Conservation (phyloP, 1,140 invertebrate species). For the Trissolcus basalis region DNA sequence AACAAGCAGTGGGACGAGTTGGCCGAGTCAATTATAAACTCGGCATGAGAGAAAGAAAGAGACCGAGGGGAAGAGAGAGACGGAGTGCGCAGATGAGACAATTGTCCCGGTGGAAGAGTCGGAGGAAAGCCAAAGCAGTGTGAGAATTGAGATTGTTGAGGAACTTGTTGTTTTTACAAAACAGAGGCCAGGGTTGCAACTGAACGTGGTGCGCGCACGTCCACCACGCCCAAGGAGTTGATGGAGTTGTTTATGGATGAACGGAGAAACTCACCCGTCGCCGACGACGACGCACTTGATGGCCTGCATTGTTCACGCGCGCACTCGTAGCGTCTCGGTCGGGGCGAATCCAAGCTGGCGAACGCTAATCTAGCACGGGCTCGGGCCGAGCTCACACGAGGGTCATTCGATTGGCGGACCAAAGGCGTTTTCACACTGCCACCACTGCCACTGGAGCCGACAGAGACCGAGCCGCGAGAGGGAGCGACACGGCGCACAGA, state of each 20-base stretch:
- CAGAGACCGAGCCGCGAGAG: slow-evolving; percentile 4
- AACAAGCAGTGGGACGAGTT: too few relatives aligned
- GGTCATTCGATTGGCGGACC: slow-evolving; percentile 25
- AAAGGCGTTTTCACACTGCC: not conserved
- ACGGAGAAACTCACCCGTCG: slow-evolving; percentile 84
- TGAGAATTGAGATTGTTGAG: too few relatives aligned
- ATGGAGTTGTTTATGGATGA: not conserved
- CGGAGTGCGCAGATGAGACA: too few relatives aligned
- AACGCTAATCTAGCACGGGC: slow-evolving; percentile 14
- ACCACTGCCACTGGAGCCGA: slow-evolving; percentile 14
- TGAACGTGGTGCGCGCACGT: not conserved
- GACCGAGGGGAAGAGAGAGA: too few relatives aligned
- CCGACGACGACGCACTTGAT: slow-evolving; percentile 97
- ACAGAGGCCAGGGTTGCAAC: not conserved
- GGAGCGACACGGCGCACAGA: not conserved
- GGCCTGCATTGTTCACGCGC: slow-evolving; percentile 84
- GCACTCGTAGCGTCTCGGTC: not conserved
- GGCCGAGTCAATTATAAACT: too few relatives aligned
- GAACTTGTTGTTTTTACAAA: not conserved
- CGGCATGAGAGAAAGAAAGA: too few relatives aligned
- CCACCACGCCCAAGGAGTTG: slow-evolving; percentile 5
- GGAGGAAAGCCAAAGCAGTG: too few relatives aligned
- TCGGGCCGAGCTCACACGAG: slow-evolving; percentile 3
- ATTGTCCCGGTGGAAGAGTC: too few relatives aligned
- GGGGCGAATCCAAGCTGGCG: slow-evolving; percentile 5